These are phyloP conservation scores for Brienomyrus longianalis DNA, from an alignment of 2,113 vertebrate species.

Conservation along the genomic window DNA sequence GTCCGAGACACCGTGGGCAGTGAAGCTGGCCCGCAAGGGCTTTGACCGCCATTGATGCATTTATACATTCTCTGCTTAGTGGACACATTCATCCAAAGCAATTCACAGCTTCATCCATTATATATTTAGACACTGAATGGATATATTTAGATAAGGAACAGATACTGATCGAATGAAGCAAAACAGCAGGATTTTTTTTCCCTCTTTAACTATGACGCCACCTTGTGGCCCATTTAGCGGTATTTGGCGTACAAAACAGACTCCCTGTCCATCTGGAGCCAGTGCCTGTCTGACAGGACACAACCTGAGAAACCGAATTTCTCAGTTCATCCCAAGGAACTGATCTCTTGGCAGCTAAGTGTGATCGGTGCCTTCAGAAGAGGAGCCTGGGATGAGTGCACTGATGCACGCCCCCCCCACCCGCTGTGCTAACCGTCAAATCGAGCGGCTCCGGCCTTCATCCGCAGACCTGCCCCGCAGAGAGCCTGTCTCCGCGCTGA, in stretches of 20 bases:
- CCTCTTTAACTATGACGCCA: not conserved
- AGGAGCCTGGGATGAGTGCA: not conserved
- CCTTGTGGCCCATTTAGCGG: not conserved
- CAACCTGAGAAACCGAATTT: not conserved
- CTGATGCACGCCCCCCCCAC: not conserved
- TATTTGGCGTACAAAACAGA: constrained; percentile 26
- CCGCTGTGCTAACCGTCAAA: not conserved
- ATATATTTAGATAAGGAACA: not conserved
- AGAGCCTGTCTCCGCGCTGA: not conserved
- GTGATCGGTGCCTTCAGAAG: not conserved
- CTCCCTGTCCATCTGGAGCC: not conserved
- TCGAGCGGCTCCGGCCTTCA: not conserved
- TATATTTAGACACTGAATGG: not conserved
- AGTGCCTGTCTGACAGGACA: not conserved
- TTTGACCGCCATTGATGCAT: not conserved
- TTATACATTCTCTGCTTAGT: not conserved
- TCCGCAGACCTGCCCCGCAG: not conserved
- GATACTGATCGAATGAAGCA: not conserved
- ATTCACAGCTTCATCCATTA: not conserved
- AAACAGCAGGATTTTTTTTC: not conserved
- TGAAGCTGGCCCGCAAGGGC: not conserved
- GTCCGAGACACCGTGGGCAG: not conserved
- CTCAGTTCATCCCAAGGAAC: not conserved
- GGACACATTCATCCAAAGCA: not conserved
- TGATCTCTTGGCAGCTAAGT: not conserved